These are phyloP conservation scores for Aquatica leii DNA, from an alignment of 2,888 invertebrate genomes.

Conservation along the genomic window DNA sequence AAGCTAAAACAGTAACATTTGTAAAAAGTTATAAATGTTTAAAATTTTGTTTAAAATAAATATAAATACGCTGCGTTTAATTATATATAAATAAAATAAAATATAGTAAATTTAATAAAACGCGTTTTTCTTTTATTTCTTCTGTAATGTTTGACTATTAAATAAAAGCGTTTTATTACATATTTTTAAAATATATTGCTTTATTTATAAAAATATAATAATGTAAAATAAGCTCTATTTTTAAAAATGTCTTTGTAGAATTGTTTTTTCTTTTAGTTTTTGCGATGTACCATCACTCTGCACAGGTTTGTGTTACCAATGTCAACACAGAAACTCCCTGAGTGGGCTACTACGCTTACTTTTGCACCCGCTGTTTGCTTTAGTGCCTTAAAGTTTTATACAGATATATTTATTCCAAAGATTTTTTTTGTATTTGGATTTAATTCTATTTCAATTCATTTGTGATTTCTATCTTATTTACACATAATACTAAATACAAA, in stretches of 20 bases:
- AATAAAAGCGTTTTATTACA: not conserved
- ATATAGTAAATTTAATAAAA: too few relatives aligned
- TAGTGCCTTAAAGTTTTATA: slow-evolving; percentile 17
- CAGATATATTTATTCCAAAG: slow-evolving; percentile 3
- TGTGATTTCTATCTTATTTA: too few relatives aligned
- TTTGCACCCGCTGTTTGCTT: slow-evolving; percentile 28
- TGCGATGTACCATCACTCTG: slow-evolving; percentile 18
- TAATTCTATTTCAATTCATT: too few relatives aligned
- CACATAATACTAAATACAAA: not conserved
- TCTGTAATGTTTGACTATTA: not conserved
- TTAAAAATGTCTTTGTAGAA: slow-evolving; percentile 13
- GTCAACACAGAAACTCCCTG: slow-evolving; percentile 25
- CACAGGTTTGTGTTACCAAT: slow-evolving; percentile 17
- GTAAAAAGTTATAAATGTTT: too few relatives aligned
- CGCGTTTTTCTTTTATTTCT: too few relatives aligned
- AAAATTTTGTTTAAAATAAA: too few relatives aligned
- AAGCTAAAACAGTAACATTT: too few relatives aligned
- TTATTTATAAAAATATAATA: not conserved
- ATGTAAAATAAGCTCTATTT: not conserved
- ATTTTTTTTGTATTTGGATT: too few relatives aligned
- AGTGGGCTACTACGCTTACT: slow-evolving; percentile 18
- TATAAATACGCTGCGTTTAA: too few relatives aligned
- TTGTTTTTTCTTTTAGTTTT: slow-evolving; percentile 17
- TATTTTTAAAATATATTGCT: not conserved
- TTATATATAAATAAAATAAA: too few relatives aligned